Evolutionary conservation across 2,888 invertebrate species (phyloP).

Genomic region (Xylocampa areola): DNA sequence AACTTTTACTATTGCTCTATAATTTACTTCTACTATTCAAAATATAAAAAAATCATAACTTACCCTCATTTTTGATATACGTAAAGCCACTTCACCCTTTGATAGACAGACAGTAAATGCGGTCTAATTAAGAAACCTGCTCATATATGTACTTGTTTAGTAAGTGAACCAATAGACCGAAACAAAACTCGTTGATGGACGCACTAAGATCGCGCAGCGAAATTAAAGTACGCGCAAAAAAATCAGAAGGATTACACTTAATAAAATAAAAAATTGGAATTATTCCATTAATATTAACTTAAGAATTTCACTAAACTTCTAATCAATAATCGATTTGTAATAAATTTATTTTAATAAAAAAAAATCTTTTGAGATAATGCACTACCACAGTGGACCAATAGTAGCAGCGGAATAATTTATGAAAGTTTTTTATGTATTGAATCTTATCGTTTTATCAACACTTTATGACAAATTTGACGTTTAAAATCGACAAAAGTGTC

Average conservation of each 20-base stretch:
- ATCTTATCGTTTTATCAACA: too few species aligned
- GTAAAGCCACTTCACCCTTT: conserved; percentile 37
- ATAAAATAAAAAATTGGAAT: not conserved
- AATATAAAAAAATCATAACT: conserved; percentile 46
- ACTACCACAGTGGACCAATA: too few species aligned
- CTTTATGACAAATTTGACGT: too few species aligned
- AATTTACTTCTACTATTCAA: not conserved
- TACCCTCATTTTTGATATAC: conserved; percentile 68
- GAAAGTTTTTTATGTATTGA: too few species aligned
- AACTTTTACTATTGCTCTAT: not conserved
- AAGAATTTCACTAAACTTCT: too few species aligned
- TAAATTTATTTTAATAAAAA: too few species aligned
- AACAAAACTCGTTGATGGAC: conserved; percentile 30
- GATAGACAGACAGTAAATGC: conserved; percentile 54
- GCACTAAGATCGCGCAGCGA: conserved; percentile 10
- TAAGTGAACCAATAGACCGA: conserved; percentile 65
- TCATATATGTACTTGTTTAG: conserved; percentile 66
- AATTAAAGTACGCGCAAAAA: conserved; percentile 39
- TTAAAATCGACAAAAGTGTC: too few species aligned
- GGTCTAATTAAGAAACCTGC: conserved; percentile 5
- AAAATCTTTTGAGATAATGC: too few species aligned
- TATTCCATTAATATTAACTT: too few species aligned
- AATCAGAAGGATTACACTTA: conserved; percentile 23
- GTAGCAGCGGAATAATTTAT: too few species aligned
- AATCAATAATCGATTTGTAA: too few species aligned